Conservation (phyloP, 2,113 vertebrate genomes). For the Perccottus glenii region DNA sequence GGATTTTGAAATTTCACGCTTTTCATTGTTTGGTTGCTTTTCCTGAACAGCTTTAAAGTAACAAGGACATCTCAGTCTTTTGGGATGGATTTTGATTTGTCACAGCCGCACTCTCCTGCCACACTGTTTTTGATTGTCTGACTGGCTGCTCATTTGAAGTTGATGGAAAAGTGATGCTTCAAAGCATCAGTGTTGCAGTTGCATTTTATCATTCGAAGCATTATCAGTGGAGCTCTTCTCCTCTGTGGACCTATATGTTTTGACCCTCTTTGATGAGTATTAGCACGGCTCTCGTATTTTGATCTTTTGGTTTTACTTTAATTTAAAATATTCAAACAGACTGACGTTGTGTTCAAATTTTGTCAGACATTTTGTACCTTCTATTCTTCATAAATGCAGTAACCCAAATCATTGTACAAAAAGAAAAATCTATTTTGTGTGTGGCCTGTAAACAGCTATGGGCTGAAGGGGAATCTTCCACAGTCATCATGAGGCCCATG, state of each 20-base stretch:
- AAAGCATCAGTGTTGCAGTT: conserved; percentile 17
- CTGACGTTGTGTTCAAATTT: neutral
- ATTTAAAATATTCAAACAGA: no score
- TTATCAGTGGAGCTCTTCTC: conserved; percentile 32
- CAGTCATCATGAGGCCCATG: neutral
- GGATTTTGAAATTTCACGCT: neutral
- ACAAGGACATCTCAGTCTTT: conserved; percentile 6
- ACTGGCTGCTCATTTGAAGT: conserved; percentile 28
- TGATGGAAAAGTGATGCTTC: conserved; percentile 28
- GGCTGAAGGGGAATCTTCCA: conserved; percentile 10
- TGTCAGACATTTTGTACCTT: neutral
- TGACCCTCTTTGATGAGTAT: conserved; percentile 1
- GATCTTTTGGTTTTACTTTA: no score
- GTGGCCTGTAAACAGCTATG: no score
- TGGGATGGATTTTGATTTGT: conserved; percentile 14
- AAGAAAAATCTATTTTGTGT: no score
- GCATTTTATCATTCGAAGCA: conserved; percentile 26
- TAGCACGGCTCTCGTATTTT: no score
- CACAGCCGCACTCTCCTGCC: neutral
- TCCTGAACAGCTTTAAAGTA: neutral
- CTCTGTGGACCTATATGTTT: neutral
- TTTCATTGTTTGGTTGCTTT: neutral
- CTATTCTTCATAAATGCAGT: neutral
- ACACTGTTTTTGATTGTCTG: conserved; percentile 21
- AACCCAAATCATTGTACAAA: neutral